Conservation (phyloP, 2,797 vertebrate species). For the Xyrichtys novacula region DNA sequence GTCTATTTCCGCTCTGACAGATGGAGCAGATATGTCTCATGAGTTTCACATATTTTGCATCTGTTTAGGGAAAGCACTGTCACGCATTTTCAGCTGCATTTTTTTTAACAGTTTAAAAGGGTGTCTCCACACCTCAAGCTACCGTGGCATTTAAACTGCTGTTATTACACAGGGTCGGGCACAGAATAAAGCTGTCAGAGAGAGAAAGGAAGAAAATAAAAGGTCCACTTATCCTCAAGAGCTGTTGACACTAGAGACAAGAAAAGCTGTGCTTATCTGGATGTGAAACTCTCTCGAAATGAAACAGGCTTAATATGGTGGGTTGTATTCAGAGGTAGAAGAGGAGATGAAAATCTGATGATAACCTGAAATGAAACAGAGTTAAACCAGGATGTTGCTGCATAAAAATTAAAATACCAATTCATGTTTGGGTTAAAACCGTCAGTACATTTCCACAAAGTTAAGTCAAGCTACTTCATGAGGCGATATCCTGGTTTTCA, state of each 20-base stretch:
- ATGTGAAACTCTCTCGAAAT: constrained; percentile 9
- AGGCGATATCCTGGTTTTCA: no score
- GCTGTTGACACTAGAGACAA: neutral
- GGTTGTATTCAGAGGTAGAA: constrained; percentile 5
- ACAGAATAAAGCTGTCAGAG: constrained; percentile 15
- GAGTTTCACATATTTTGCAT: constrained; percentile 8
- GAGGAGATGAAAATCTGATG: constrained; percentile 20
- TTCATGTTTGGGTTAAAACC: no score
- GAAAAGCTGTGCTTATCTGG: neutral
- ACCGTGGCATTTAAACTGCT: constrained; percentile 20
- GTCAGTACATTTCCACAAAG: no score
- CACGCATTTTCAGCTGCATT: constrained; percentile 16
- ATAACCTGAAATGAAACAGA: constrained; percentile 13
- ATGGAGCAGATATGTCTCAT: constrained; percentile 14
- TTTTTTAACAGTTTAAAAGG: constrained; percentile 21
- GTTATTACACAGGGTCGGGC: constrained; percentile 49
- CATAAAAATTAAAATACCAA: neutral
- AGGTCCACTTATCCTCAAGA: constrained; percentile 24
- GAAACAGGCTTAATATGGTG: constrained; percentile 20
- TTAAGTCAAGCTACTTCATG: no score
- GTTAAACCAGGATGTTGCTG: neutral
- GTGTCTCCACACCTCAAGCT: constrained; percentile 15
- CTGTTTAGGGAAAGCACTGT: constrained; percentile 35
- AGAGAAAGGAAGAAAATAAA: no score
- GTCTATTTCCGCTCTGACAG: constrained; percentile 32